Evolutionary conservation across 2,888 invertebrate genomes (phyloP).

Genomic region (Acanthococcus lagerstroemiae): DNA sequence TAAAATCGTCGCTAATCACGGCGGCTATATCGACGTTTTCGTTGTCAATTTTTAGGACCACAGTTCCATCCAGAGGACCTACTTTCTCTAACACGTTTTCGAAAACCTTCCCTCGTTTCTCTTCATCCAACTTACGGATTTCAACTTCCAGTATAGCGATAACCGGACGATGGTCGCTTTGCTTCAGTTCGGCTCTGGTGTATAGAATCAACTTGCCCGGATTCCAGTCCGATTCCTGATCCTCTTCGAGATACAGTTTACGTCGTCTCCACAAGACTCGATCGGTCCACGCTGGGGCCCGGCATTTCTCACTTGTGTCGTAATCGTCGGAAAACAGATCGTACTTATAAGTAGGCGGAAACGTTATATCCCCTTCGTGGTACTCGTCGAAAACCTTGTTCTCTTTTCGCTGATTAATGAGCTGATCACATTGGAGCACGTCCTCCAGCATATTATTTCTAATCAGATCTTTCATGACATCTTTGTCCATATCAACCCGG

Average conservation of each 20-base stretch:
- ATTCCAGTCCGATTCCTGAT: conserved; percentile 50
- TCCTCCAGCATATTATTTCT: conserved; percentile 61
- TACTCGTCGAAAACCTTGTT: conserved; percentile 86
- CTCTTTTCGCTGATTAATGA: conserved; percentile 65
- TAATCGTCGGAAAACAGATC: conserved; percentile 98
- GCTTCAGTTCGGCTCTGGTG: conserved; percentile 87
- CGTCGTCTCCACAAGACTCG: conserved; percentile 86
- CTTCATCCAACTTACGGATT: conserved; percentile 66
- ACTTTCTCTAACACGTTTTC: conserved; percentile 72
- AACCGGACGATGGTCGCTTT: conserved; percentile 95
- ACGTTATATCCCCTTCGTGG: conserved; percentile 79
- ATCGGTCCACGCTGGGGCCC: conserved; percentile 98
- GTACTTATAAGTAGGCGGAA: conserved; percentile 97
- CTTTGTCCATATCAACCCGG: conserved; percentile 88
- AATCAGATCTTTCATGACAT: conserved; percentile 78
- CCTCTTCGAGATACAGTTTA: conserved; percentile 58
- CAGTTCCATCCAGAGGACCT: conserved; percentile 91
- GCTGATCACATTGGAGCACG: conserved; percentile 78
- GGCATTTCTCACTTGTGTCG: conserved; percentile 95
- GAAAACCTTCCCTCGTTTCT: conserved; percentile 67
- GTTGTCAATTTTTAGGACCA: conserved; percentile 51
- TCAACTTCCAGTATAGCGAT: conserved; percentile 83
- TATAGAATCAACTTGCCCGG: conserved; percentile 77
- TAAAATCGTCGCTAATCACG: conserved; percentile 69
- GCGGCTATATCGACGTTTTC: conserved; percentile 42